phyloP scores from a whole-genome alignment of 2,888 invertebrate species.

The Arctia plantaginis region DNA sequence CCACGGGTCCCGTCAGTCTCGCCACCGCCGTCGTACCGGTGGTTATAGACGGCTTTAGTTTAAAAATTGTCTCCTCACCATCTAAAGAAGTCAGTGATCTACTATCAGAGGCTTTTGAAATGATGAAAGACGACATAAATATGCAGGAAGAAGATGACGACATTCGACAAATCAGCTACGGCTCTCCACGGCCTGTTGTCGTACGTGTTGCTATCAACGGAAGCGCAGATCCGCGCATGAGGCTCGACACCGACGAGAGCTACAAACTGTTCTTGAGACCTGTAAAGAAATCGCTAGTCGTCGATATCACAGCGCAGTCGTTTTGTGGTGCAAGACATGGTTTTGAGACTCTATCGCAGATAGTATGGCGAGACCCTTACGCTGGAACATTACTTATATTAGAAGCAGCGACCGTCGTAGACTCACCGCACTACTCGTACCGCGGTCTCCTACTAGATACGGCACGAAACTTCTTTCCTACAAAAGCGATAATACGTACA shows the following conservation, averaged over 20 bases:
- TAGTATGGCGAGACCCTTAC: conserved; percentile 92
- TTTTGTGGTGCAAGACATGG: conserved; percentile 93
- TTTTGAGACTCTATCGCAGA: conserved; percentile 92
- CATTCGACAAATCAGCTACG: conserved; percentile 59
- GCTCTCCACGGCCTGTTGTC: conserved; percentile 76
- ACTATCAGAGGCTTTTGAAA: conserved; percentile 81
- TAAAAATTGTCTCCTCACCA: conserved; percentile 75
- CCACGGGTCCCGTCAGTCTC: conserved; percentile 90
- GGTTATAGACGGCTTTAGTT: conserved; percentile 81
- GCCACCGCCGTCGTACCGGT: conserved; percentile 89
- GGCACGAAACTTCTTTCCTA: conserved; percentile 94
- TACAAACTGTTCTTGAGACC: conserved; percentile 88
- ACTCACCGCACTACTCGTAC: conserved; percentile 92
- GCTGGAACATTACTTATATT: conserved; percentile 88
- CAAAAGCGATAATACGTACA: conserved; percentile 90
- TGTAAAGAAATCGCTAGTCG: conserved; percentile 82
- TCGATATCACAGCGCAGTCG: conserved; percentile 88
- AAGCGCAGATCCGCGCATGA: conserved; percentile 85
- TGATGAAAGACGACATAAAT: conserved; percentile 83
- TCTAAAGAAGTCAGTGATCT: conserved; percentile 72
- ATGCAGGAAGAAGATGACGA: conserved; percentile 66
- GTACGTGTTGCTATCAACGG: conserved; percentile 86
- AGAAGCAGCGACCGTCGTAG: conserved; percentile 89
- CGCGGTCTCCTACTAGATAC: conserved; percentile 97
- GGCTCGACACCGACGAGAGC: conserved; percentile 90